Base-by-base conservation (phyloP, 2,888 invertebrate genomes). In the Philonicus albiceps region DNA sequence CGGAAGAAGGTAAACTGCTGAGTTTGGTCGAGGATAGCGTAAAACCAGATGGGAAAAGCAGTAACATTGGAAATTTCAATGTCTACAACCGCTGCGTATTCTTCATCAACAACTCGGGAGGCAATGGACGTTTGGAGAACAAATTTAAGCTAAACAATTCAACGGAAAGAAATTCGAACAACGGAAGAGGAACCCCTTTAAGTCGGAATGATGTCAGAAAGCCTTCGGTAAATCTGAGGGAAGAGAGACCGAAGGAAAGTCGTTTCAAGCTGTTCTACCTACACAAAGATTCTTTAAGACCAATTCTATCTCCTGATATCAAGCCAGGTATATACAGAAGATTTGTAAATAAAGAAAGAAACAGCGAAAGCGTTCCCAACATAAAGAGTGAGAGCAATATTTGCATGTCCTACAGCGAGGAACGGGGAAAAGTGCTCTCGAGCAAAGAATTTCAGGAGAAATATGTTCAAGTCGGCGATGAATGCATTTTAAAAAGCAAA, bases 291-390 rank as follows among this genome's bases (percentile, higher is more conserved):
- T 49, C 49, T 7, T 34, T 80, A n/a, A 30, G 80, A 30, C 80
- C 80, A 6, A 53, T 80, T 16, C 16, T 80, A n/a, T 80, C 80
- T n/a, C 19, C 55, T 6, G 64, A 72, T 85, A 89, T 90, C 88
- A 89, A 89, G 5, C 89, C 90, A 0, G 90, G 90, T 1, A 89
- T 90, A 1, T 85, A 85, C 43, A 85, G 73, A 30, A 22, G 72
- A 30, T 72, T 27, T n/a, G 7, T n/a, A 2, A 43, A n/a, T 3
- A 49, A 55, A 30, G 34, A 19, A 7, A 19, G 22, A 0, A 34
- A 22, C 13, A 43, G 22, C 11, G 22, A 72, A 27, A 13, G n/a
- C 43, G 13, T 6, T 16, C 4, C 40, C 8, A 13, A n/a, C n/a
- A n/a, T n/a, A 22, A 34, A 34, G 53, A 72, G 2, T 73, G 31